Evolutionary conservation across 2,113 vertebrate genomes (phyloP).

Genomic region (Brachionichthys hirsutus): DNA sequence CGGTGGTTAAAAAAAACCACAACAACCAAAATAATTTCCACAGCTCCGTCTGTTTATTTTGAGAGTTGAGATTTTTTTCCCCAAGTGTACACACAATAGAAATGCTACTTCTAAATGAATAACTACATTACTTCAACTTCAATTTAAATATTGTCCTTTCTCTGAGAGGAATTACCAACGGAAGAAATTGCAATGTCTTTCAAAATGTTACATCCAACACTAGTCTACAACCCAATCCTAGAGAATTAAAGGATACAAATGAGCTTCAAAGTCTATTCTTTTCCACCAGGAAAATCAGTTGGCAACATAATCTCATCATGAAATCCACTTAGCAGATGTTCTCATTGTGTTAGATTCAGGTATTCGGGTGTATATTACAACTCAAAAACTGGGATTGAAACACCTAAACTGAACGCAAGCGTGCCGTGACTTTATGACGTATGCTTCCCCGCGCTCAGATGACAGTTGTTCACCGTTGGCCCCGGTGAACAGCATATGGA

Average conservation of each 20-base stretch:
- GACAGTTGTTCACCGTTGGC: conserved; percentile 51
- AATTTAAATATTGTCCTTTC: neutral
- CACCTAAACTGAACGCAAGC: conserved; percentile 16
- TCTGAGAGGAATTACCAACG: neutral
- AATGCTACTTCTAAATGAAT: neutral
- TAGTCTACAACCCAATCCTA: neutral
- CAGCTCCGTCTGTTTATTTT: too few relatives aligned
- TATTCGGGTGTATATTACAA: too few relatives aligned
- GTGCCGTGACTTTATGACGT: conserved; percentile 11
- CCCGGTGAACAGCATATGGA: conserved; percentile 61
- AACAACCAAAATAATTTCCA: too few relatives aligned
- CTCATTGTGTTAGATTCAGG: neutral
- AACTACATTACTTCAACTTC: neutral
- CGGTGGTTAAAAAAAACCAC: too few relatives aligned
- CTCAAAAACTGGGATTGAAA: conserved; percentile 7
- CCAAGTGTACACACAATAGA: neutral
- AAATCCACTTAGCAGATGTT: neutral
- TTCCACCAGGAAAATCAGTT: neutral
- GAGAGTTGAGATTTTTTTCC: too few relatives aligned
- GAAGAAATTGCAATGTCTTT: neutral
- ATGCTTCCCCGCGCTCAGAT: conserved; percentile 26
- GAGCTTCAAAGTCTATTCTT: neutral
- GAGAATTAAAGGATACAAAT: neutral
- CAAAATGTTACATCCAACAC: neutral
- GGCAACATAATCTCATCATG: neutral